Percentiles rank a stretch among this genome's conserved stretches.
Evolutionary conservation across 2,888 invertebrate genomes (phyloP).

Genomic region (Dromius quadrimaculatus): DNA sequence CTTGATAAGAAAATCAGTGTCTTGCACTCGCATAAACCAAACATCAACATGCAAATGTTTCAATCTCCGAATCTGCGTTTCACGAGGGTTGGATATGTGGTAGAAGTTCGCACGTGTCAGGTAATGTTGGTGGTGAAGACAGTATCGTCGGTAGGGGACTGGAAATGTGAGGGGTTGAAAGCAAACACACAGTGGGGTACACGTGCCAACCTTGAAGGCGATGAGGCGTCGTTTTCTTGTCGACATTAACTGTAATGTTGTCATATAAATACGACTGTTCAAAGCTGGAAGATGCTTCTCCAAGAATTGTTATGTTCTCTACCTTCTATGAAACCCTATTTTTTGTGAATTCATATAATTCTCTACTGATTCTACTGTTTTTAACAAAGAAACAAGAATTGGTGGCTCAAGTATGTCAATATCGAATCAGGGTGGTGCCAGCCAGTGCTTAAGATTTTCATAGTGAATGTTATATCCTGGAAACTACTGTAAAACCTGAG

Average conservation of each 20-base stretch:
- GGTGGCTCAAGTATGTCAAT: no score
- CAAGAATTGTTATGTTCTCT: no score
- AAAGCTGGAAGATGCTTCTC: no score
- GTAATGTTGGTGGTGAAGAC: not conserved
- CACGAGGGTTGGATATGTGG: conserved; percentile 11
- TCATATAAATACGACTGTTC: conserved; percentile 26
- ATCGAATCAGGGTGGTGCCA: no score
- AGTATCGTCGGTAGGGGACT: not conserved
- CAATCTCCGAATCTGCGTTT: conserved; percentile 35
- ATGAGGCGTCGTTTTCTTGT: no score
- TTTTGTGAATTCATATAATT: no score
- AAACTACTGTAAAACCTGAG: no score
- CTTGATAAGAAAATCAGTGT: conserved; percentile 50
- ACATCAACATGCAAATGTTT: conserved; percentile 51
- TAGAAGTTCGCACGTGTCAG: conserved; percentile 25
- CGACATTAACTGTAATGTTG: conserved; percentile 30
- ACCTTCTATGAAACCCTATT: no score
- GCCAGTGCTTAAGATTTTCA: no score
- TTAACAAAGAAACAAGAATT: no score
- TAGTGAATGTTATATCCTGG: no score
- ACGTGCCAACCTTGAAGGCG: conserved; percentile 34
- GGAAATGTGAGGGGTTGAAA: conserved; percentile 10
- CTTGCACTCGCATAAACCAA: conserved; percentile 47
- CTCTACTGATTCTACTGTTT: no score
- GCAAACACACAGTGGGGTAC: conserved; percentile 35